Conservation (phyloP, 2,797 vertebrate species). For the Phaenicophaeus curvirostris region DNA sequence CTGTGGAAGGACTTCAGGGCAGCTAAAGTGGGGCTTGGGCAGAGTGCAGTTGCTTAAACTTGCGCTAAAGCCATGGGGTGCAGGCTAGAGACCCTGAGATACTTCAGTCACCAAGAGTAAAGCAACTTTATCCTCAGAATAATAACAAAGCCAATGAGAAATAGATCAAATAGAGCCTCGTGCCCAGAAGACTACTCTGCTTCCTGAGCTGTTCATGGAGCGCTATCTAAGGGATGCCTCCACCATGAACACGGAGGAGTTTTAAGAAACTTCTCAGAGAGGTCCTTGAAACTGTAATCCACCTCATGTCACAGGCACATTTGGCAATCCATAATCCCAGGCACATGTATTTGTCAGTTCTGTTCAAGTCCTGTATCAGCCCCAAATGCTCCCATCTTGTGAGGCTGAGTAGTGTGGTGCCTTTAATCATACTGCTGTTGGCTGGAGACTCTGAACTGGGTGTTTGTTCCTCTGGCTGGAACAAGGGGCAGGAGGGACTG, state of each 20-base stretch:
- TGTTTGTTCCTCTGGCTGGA: not conserved
- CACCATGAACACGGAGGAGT: not conserved
- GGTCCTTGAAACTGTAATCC: not conserved
- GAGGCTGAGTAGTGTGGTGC: not conserved
- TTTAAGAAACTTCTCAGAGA: not conserved
- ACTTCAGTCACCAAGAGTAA: not conserved
- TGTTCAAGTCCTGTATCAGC: not conserved
- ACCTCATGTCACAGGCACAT: not conserved
- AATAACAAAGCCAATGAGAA: not conserved
- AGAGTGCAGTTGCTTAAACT: not conserved
- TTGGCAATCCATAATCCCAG: not conserved
- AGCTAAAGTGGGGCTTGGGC: not conserved
- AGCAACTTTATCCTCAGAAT: not conserved
- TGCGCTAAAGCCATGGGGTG: not conserved
- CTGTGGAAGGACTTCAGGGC: not conserved
- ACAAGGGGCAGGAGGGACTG: not conserved
- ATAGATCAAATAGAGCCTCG: fast-evolving
- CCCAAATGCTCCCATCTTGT: not conserved
- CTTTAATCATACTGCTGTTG: fast-evolving
- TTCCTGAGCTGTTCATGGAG: not conserved
- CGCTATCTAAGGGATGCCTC: not conserved
- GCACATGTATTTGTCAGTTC: not conserved
- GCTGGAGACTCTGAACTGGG: not conserved
- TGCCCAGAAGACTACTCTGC: not conserved
- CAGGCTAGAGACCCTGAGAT: not conserved